Percentiles rank a stretch among this genome's conserved stretches.
These are phyloP conservation scores for Hymenopus coronatus DNA, from an alignment of 2,888 invertebrate species.

Conservation along the genomic window DNA sequence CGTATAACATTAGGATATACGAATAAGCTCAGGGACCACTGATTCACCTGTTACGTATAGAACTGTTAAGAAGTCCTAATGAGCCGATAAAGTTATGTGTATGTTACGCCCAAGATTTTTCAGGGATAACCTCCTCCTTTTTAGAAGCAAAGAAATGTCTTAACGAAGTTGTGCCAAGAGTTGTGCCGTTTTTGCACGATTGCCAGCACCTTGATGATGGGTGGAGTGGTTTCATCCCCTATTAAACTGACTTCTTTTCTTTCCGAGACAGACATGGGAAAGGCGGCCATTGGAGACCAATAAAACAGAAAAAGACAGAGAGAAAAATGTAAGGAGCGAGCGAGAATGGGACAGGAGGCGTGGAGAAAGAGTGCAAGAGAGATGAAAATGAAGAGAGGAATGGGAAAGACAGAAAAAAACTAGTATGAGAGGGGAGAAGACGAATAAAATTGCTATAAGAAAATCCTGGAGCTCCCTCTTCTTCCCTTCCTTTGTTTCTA, in stretches of 20 bases:
- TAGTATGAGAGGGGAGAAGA: neutral
- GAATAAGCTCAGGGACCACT: too few relatives aligned
- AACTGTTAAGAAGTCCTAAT: too few relatives aligned
- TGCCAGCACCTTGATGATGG: neutral
- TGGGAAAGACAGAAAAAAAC: neutral
- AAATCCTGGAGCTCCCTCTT: neutral
- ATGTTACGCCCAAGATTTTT: too few relatives aligned
- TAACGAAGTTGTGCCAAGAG: neutral
- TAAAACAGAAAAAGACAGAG: conserved; percentile 34
- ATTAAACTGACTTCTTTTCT: conserved; percentile 45
- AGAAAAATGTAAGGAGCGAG: conserved; percentile 24
- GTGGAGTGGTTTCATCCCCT: conserved; percentile 46
- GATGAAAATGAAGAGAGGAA: neutral
- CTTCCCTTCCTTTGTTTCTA: neutral
- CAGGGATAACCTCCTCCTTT: too few relatives aligned
- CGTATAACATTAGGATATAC: too few relatives aligned
- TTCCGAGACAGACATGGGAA: conserved; percentile 52
- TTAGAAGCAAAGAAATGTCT: too few relatives aligned
- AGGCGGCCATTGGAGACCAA: conserved; percentile 48
- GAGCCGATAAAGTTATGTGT: too few relatives aligned
- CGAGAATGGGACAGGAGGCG: conserved; percentile 29
- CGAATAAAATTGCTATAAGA: neutral
- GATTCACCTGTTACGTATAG: too few relatives aligned
- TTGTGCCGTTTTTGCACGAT: neutral
- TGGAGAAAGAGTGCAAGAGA: neutral